Base-by-base conservation (phyloP, 2,797 vertebrate species). In the Cuculus canorus region DNA sequence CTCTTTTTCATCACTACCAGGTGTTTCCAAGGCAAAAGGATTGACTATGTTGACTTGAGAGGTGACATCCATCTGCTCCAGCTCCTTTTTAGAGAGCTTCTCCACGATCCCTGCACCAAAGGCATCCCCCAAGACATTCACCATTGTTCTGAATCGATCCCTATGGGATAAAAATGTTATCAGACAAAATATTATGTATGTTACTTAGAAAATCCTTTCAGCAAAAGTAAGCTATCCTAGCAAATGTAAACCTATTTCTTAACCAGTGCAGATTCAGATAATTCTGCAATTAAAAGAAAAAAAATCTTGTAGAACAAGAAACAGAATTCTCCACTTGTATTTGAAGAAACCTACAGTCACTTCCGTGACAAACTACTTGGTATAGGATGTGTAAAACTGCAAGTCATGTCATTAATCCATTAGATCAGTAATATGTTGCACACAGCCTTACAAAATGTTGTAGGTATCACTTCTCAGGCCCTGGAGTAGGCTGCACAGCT, bases 101-200 rank as follows among this genome's bases (percentile, higher is more conserved):
- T 99, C 99, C 79, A 99, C 99, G 8, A 99, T 98, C 11, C 99
- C 99, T 1, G 99, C 98, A 32, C 99, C 99, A 30, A 98, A 99
- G 5, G 99, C 99, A 8, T 99, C 99, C 13, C 99, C 99, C 17
- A 99, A 98, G 72, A 99, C 99, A 10, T 99, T 99, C 97, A 99
- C 98, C 99, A 99, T 99, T 9, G 99, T 99, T 83, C 99, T 98
- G 98, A 99, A 99, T 61, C 99, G 98, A 96, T 99, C 99, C 95
- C 99, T 99, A 92, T 4, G 82, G 86, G 95, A 95, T 10, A 96
- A 92, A 97, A 63, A 88, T 22, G 8, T 64, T 32, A 52, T 96
- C 35, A 97, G 89, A 86, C 27, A 86, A 81, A 45, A 8, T 5
- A 90, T 64, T 84, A 37, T 35, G n/a, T 54, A 37, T 7, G 22